Conservation (phyloP, 1,140 invertebrate genomes). For the Drosophila grimshawi region DNA sequence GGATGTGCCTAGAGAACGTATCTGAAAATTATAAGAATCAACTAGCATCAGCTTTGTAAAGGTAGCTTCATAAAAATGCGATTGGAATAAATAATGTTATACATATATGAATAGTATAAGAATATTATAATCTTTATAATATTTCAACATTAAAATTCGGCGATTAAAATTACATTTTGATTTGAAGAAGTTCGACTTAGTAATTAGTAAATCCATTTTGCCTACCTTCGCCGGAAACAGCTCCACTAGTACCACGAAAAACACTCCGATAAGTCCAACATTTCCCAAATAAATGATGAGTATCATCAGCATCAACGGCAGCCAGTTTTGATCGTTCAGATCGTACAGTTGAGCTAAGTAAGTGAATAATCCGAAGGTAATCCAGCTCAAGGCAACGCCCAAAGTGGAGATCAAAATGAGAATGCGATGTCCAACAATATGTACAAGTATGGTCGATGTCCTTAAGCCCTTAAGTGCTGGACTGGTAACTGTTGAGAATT, state of each 20-base stretch:
- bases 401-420: slow-evolving; percentile 78
- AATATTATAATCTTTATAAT: too few species aligned
- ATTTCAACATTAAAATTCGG: too few species aligned
- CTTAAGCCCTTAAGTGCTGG: slow-evolving; percentile 58
- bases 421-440: slow-evolving; percentile 73
- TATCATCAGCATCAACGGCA: slow-evolving; percentile 71
- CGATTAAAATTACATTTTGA: too few species aligned
- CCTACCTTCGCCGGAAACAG: slow-evolving; percentile 78
- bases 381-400: slow-evolving; percentile 66
- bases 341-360: slow-evolving; percentile 46
- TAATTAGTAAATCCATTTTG: not conserved
- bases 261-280: slow-evolving; percentile 73
- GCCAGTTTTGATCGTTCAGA: slow-evolving; percentile 62
- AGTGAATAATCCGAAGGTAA: slow-evolving; percentile 69
- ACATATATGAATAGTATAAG: too few species aligned
- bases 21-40: slow-evolving; percentile 32
- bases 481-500: slow-evolving; percentile 46
- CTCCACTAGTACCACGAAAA: slow-evolving; percentile 74
- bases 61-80: not conserved
- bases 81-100: not conserved
- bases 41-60: not conserved
- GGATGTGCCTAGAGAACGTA: slow-evolving; percentile 64
- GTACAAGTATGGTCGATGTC: slow-evolving; percentile 76
- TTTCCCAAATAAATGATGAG: slow-evolving; percentile 63
- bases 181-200: too few species aligned